Evolutionary conservation across 2,797 vertebrate genomes (phyloP), one percentile per base, ranked within the genome.

Genomic region (Pempheris klunzingeri): DNA sequence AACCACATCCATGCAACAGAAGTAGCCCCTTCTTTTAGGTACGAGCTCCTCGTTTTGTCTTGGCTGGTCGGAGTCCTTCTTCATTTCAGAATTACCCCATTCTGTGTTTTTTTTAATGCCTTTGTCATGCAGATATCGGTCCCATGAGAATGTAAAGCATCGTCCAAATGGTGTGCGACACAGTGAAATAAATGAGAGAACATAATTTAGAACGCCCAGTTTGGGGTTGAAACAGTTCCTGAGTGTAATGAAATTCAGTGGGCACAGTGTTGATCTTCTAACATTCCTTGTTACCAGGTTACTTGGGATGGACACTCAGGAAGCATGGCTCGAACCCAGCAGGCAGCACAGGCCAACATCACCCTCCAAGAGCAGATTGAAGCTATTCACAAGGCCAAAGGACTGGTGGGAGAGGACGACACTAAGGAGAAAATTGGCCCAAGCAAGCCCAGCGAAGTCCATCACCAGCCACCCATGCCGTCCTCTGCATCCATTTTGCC

Each of bases 221-320:
- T 32, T 24, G 12, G 15, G 5, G 4, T 70, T 59, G 5, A 30
- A 32, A 30, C 0, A n/a, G 28, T 61, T 26, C 15, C 61, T 38
- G 15, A 24, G 7, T 22, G 54, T 4, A 57, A 36, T 65, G 6
- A 66, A 62, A 13, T 32, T 1, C 7, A 67, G 15, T 63, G 17
- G 0, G 6, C 4, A 26, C 0, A 22, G 26, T 54, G 41, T 59
- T 78, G 12, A 36, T 39, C 7, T 9, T 57, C 32, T 17, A 50
- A 41, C 4, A 7, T 24, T 39, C 10, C 5, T 15, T 57, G 20
- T 28, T 9, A 12, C 38, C 76, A 99, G 98, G 98, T 99, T 71
- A 99, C 98, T 20, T 99, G 98, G 98, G 98, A 99, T 47, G 98
- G 98, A 32, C 98, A 99, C 87, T 99, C 98, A 0, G 98, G 98